These are phyloP conservation scores for Drosophila nigromelanica DNA, from an alignment of 1,140 invertebrate species.

Conservation along the genomic window DNA sequence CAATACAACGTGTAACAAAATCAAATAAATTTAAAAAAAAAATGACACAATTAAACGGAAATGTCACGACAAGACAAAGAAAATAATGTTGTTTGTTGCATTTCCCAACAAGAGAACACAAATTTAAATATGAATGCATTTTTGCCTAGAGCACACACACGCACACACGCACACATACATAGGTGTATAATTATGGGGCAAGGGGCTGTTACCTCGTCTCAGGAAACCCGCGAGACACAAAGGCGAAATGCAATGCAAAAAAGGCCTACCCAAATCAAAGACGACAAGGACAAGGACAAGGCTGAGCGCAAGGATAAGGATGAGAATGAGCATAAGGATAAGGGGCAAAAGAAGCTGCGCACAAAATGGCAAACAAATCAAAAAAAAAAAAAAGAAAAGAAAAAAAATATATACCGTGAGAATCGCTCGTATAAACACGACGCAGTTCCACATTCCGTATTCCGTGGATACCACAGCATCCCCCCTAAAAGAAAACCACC, in stretches of 20 bases:
- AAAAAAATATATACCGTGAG: constrained; percentile 33
- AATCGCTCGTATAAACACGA: constrained; percentile 15
- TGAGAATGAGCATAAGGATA: constrained; percentile 30
- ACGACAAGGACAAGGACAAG: constrained; percentile 51
- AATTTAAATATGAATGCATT: constrained; percentile 74
- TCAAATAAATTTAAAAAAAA: constrained; percentile 20
- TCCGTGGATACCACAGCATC: constrained; percentile 1
- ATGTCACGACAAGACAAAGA: constrained; percentile 50
- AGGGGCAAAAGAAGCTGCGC: constrained; percentile 38
- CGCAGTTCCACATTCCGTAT: constrained; percentile 28
- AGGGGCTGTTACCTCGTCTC: constrained; percentile 13
- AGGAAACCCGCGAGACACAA: constrained; percentile 42
- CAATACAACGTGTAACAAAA: constrained; percentile 29
- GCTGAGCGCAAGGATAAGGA: constrained; percentile 39
- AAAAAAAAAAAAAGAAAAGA: not conserved
- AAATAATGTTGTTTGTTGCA: constrained; percentile 47
- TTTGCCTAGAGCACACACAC: constrained; percentile 37
- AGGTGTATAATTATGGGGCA: constrained; percentile 24
- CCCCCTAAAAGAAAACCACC: constrained; percentile 45
- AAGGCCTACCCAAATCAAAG: constrained; percentile 75
- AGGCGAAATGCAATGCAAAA: constrained; percentile 37
- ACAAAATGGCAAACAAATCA: constrained; percentile 26
- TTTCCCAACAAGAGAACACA: constrained; percentile 18
- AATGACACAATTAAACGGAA: constrained; percentile 67
- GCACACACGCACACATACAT: constrained; percentile 41